Evolutionary conservation across 2,888 invertebrate genomes (phyloP), one percentile per base, ranked within the genome.

Genomic region (Cheilosia pagana): DNA sequence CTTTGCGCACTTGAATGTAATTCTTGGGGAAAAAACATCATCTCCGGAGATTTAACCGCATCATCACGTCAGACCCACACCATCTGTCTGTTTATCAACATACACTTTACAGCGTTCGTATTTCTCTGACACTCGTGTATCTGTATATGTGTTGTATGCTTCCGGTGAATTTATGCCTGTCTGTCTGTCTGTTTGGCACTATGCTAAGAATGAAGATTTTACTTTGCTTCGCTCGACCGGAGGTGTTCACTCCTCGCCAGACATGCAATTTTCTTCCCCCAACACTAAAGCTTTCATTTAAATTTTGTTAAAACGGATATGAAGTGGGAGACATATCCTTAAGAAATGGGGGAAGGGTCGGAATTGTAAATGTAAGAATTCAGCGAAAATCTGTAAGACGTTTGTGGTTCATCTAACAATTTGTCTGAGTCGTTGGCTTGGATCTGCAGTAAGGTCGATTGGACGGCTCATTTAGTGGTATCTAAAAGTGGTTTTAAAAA

Each of bases 31-130:
- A 50, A 72, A 78, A 81, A 70, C 70, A 76, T 76, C 68, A 78
- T 63, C 68, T 63, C 74, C 53, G 53, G 50, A 19, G 60, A 16
- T 39, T 59, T 50, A 67, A 52, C 59, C 35, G 45, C 50, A 53
- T 12, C 41, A 53, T 16, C 75, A 67, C 62, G 23, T 16, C 59
- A 50, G 31, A 16, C 7, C 5, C 50, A 23, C 50, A 50, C 23
- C 50, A 45, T 67, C 81, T 67, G 72, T 53, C 79, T 79, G 79
- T 83, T 74, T 78, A 74, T 83, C 74, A 74, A 78, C 74, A 74
- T 65, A 78, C 72, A 53, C 74, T 63, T 83, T 53, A 43, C 23
- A 68, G 52, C 43, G 60, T 19, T 78, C 59, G 68, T 53, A 48
- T 65, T 70, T 52, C 65, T 43, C 72, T 74, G 68, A 78, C 78